Evolutionary conservation across 2,888 invertebrate genomes (phyloP), one percentile per base, ranked within the genome.

Genomic region (Thyatira batis): DNA sequence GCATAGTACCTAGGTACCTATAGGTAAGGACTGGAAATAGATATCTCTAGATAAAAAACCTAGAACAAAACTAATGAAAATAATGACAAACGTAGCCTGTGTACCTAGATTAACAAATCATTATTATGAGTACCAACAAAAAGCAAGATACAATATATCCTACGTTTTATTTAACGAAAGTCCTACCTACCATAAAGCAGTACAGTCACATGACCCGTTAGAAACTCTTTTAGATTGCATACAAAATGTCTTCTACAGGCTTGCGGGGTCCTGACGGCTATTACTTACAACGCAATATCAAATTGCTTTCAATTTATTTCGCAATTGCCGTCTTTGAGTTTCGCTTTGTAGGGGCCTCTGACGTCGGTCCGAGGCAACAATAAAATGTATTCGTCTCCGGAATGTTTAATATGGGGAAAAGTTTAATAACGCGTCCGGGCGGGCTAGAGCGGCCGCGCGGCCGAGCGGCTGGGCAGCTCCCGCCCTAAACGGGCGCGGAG

Each of bases 331-430:
- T 92, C 91, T 92, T 91, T 92, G 91, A 91, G 91, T 91, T 91
- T 90, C 91, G 89, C 91, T 92, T 91, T 91, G 91, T 90, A 89
- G 89, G 89, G 85, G 87, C 87, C 89, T 90, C 89, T 89, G 91
- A 91, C 90, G 91, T 83, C 90, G 90, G 91, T 89, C 89, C 89
- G 87, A 89, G 88, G 89, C 92, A 89, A 91, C 92, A 92, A 92
- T 92, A 91, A 92, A 91, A 92, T 92, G 92, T 92, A 92, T 92
- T 92, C 92, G 92, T 92, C 89, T 90, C 89, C 89, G 92, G 92
- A 92, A 92, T 92, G 92, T 92, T 92, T 92, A 92, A 92, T 92
- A 92, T 92, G 92, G 92, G 92, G 92, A 92, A 92, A 92, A 92
- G 92, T 92, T 91, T 92, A 92, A 92, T 92, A 92, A 91, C 91